These are phyloP conservation scores for Exephanes ischioxanthus DNA, from an alignment of 2,888 invertebrate genomes.

Conservation along the genomic window DNA sequence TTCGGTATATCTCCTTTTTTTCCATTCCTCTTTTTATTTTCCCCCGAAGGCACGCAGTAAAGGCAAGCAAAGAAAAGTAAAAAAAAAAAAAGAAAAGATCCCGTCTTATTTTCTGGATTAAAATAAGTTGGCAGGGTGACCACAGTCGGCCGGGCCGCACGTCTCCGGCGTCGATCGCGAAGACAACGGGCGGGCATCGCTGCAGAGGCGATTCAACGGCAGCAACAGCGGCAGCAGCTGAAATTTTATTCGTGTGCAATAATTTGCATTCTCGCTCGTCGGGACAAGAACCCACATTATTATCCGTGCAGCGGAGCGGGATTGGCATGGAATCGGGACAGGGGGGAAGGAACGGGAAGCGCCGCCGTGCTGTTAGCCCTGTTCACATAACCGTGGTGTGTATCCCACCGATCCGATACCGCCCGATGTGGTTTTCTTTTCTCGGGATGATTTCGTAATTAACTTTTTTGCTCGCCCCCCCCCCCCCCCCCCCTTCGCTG, in stretches of 20 bases:
- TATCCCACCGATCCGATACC: constrained; percentile 37
- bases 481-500: background rate
- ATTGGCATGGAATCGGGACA: constrained; percentile 76
- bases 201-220: constrained; percentile 21
- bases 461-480: constrained; percentile 76
- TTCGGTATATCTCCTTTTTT: constrained; percentile 3
- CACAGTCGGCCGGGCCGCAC: constrained; percentile 56
- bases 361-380: background rate
- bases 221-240: constrained; percentile 72
- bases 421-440: constrained; percentile 73
- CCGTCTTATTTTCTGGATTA: constrained; percentile 67
- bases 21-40: background rate
- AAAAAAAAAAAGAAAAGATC: constrained; percentile 4
- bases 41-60: no score
- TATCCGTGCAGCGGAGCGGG: constrained; percentile 74
- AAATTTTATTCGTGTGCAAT: constrained; percentile 78
- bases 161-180: constrained; percentile 11
- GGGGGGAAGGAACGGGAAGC: constrained; percentile 41
- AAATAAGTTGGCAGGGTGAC: constrained; percentile 71
- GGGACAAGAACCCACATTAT: constrained; percentile 82
- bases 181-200: constrained; percentile 32
- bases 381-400: background rate
- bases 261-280: constrained; percentile 82
- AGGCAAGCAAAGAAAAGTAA: background rate
- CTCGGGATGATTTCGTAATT: constrained; percentile 80